Evolutionary conservation across 2,113 vertebrate species (phyloP), one percentile per base, ranked within the genome.

Genomic region (Uropsilus gracilis): DNA sequence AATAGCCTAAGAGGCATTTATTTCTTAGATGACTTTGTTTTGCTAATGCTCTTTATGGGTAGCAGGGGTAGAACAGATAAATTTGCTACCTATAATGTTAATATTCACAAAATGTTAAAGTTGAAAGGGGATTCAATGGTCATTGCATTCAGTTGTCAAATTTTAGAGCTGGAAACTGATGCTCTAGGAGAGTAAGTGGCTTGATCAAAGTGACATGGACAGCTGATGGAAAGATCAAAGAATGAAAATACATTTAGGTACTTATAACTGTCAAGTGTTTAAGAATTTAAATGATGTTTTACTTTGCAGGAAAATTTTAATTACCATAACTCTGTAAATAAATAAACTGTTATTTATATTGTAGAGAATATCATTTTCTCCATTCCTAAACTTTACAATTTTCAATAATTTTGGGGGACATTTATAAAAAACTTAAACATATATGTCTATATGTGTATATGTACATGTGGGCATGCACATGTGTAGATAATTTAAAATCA

Each of bases 11-110:
- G 61, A 72, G 28, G 16, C 3, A 22, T n/a, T 78, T 86, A 39
- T 73, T 71, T 73, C 9, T 89, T 63, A 69, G 44, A 28, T 68
- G n/a, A 26, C 83, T 90, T 61, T 76, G 50, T 61, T 84, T 95
- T 80, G 78, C 57, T 48, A 66, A 44, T 34, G 9, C 8, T 93
- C 39, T 39, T 86, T 90, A 80, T 10, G 6, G 28, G 13, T n/a
- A 87, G 32, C 24, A 86, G 37, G 30, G 85, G 84, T 86, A 82
- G 42, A 39, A 66, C 30, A 46, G 26, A 64, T 39, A 59, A 46
- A 32, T 4, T 53, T 86, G 6, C 13, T 59, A 44, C 26, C 16
- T 81, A 22, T 48, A 86, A 77, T 81, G 34, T 59, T 63, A 69
- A 73, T 44, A 66, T 57, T 86, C n/a, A 71, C 55, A 91, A 34